Percentiles rank a stretch among this genome's conserved stretches.
phyloP scores from a whole-genome alignment of 2,888 invertebrate genomes.

The Xylophagus ater region DNA sequence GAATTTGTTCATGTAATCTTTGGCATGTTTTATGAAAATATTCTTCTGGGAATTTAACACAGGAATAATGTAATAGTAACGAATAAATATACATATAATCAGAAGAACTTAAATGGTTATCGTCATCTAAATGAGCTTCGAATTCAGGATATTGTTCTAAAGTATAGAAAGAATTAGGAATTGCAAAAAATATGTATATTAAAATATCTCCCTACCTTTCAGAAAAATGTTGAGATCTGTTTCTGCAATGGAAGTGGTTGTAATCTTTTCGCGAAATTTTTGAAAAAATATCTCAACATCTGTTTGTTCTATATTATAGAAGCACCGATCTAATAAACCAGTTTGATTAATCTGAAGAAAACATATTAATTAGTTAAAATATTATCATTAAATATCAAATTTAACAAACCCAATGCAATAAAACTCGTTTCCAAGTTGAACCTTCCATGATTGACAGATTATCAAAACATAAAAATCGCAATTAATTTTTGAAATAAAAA shows the following conservation, averaged over 20 bases:
- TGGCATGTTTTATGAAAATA: slow-evolving; percentile 32
- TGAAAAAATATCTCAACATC: slow-evolving; percentile 31
- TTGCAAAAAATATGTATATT: not conserved
- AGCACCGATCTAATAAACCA: slow-evolving; percentile 22
- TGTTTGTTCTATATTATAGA: slow-evolving; percentile 28
- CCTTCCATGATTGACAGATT: slow-evolving; percentile 12
- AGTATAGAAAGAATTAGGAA: not conserved
- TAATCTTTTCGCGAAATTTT: slow-evolving; percentile 18
- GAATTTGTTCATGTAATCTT: slow-evolving; percentile 24
- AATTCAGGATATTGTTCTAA: slow-evolving; percentile 31
- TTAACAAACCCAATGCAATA: slow-evolving; percentile 13
- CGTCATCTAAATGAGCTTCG: slow-evolving; percentile 23
- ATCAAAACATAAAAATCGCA: no score
- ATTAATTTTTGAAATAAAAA: no score
- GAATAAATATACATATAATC: slow-evolving; percentile 35
- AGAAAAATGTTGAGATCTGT: slow-evolving; percentile 23
- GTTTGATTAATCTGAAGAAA: slow-evolving; percentile 26
- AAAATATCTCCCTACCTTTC: slow-evolving; percentile 21
- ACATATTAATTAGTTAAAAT: not conserved
- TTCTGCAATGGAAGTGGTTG: slow-evolving; percentile 3
- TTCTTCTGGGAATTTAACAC: slow-evolving; percentile 27
- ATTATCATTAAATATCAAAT: not conserved
- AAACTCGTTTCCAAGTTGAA: slow-evolving; percentile 13
- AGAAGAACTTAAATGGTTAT: slow-evolving; percentile 21
- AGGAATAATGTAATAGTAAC: slow-evolving; percentile 32